These are phyloP conservation scores for Ptilorrhoa leucosticta DNA, from an alignment of 2,113 vertebrate genomes.

Conservation along the genomic window DNA sequence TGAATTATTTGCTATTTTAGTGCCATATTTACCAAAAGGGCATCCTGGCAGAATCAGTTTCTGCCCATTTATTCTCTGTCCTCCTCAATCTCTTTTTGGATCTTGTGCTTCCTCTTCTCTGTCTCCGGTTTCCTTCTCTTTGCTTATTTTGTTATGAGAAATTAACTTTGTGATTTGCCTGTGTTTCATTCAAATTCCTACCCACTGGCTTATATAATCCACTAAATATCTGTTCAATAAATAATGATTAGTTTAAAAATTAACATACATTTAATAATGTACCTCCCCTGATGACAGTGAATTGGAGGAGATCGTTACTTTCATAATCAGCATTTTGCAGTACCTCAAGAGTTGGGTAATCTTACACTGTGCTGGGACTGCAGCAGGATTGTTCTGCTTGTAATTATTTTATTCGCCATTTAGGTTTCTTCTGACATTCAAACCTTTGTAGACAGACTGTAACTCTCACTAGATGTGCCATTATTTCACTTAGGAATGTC, in stretches of 20 bases:
- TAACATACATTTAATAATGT: neutral
- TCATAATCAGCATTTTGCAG: neutral
- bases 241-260: conserved; percentile 5
- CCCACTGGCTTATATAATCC: neutral
- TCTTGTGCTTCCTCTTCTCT: neutral
- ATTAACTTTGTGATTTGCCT: neutral
- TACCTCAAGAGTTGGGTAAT: neutral
- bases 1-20: neutral
- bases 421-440: neutral
- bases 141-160: neutral
- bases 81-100: neutral
- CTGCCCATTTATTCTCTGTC: neutral
- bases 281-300: neutral
- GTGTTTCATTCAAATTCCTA: neutral
- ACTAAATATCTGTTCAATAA: neutral
- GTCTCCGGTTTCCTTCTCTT: neutral
- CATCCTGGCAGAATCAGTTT: neutral
- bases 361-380: neutral
- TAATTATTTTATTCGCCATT: neutral
- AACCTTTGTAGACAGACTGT: neutral
- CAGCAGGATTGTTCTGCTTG: neutral
- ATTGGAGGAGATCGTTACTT: neutral
- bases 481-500: neutral
- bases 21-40: neutral
- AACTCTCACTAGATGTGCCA: neutral